Percentiles rank a stretch among this genome's conserved stretches.
Evolutionary conservation across 2,797 vertebrate genomes (phyloP).

Genomic region (Halcyon smyrnensis): DNA sequence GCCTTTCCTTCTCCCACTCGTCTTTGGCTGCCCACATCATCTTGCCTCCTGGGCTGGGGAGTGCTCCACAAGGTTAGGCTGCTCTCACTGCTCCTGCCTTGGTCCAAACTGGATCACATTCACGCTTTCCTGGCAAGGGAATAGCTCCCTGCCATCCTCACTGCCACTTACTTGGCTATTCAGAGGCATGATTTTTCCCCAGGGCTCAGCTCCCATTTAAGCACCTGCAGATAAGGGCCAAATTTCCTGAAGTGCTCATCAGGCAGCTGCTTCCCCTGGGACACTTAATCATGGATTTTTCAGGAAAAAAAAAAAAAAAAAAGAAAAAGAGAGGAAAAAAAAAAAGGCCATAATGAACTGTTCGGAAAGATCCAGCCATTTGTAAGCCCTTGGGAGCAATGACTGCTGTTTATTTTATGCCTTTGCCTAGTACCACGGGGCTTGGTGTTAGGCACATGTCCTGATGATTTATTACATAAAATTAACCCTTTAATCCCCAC

Average conservation of each 20-base stretch:
- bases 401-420: neutral
- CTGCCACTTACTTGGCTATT: neutral
- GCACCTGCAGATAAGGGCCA: constrained; percentile 66
- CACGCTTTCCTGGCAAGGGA: neutral
- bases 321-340: neutral
- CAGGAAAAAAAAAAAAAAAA: neutral
- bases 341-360: neutral
- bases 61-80: neutral
- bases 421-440: neutral
- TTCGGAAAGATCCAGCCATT: neutral
- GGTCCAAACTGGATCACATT: neutral
- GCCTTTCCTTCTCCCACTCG: neutral
- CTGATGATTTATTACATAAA: neutral
- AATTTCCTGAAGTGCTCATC: constrained; percentile 62
- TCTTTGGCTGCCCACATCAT: neutral
- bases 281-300: neutral
- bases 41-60: neutral
- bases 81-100: neutral
- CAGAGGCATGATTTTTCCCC: neutral
- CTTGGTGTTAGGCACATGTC: neutral
- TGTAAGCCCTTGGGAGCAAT: neutral
- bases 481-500: neutral
- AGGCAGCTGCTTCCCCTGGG: constrained; percentile 33
- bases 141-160: neutral
- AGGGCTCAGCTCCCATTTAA: constrained; percentile 22